Conservation (phyloP, 1,140 invertebrate species). For the Eurosta solidaginis region DNA sequence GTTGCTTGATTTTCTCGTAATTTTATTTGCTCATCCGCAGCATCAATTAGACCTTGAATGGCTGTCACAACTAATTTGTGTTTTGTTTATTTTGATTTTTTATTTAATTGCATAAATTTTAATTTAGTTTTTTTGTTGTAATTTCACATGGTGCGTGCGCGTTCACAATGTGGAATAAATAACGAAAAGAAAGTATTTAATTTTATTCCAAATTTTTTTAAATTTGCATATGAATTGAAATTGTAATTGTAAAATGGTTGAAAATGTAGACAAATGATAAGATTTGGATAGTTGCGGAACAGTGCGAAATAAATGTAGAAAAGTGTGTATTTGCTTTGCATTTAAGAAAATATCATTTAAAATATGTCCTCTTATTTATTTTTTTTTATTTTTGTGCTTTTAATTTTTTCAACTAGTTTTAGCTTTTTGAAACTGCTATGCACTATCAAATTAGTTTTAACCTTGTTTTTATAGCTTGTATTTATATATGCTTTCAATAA, state of each 20-base stretch:
- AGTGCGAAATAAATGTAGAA: neutral
- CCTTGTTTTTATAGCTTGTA: too few species aligned
- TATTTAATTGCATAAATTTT: neutral
- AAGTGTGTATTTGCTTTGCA: neutral
- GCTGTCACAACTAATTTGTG: slow-evolving; percentile 55
- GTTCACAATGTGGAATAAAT: slow-evolving; percentile 20
- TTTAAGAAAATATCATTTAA: slow-evolving; percentile 27
- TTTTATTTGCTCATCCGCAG: slow-evolving; percentile 60
- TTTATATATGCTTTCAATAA: too few species aligned
- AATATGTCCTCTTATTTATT: slow-evolving; percentile 34
- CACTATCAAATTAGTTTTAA: neutral
- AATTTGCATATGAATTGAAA: neutral
- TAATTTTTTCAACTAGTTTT: neutral
- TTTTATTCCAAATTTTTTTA: neutral
- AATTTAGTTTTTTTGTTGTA: neutral
- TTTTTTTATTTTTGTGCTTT: neutral
- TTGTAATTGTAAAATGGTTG: too few species aligned
- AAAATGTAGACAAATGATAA: too few species aligned
- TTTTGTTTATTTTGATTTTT: neutral
- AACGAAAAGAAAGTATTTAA: slow-evolving; percentile 8
- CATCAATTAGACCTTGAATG: slow-evolving; percentile 60
- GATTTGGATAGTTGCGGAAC: too few species aligned
- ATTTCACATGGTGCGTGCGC: neutral
- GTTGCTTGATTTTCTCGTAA: slow-evolving; percentile 54
- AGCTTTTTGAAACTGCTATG: too few species aligned